Conservation (phyloP, 1,140 invertebrate species). For the Lasioglossum baleicum region DNA sequence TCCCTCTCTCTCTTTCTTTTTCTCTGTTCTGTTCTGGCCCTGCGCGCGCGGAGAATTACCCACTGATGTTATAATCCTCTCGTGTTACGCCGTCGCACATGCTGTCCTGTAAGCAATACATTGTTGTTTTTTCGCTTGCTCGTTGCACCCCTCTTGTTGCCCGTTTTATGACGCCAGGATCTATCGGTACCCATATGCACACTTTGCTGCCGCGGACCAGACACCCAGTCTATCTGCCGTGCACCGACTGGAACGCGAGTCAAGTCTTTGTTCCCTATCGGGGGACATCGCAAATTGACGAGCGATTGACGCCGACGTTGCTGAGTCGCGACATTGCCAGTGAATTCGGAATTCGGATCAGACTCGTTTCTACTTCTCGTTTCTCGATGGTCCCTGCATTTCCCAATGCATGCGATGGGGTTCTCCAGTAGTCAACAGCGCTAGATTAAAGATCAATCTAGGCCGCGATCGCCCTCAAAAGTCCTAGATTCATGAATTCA, state of each 20-base stretch:
- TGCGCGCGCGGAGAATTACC: slow-evolving; percentile 67
- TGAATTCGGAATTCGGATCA: no score
- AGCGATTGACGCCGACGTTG: slow-evolving; percentile 2
- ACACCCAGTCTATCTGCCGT: background rate
- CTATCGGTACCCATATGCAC: slow-evolving; percentile 63
- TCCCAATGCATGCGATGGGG: no score
- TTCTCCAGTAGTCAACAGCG: no score
- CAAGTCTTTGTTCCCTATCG: slow-evolving; percentile 9
- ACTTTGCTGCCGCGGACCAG: slow-evolving; percentile 56
- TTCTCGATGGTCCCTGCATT: no score
- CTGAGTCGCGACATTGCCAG: no score
- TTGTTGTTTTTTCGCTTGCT: slow-evolving; percentile 59
- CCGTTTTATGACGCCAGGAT: slow-evolving; percentile 24
- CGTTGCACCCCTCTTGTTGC: background rate
- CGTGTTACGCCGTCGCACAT: slow-evolving; percentile 78
- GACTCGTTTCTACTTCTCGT: no score
- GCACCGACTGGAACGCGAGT: slow-evolving; percentile 2
- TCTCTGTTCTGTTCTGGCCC: slow-evolving; percentile 25
- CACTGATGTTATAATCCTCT: slow-evolving; percentile 81
- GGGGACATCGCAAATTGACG: slow-evolving; percentile 6
- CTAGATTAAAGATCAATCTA: no score
- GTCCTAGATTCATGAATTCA: no score
- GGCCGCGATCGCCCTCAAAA: no score
- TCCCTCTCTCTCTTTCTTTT: background rate
- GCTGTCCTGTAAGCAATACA: slow-evolving; percentile 73